phyloP scores from a whole-genome alignment of 2,797 vertebrate genomes.

The Myoxocephalus aenaeus region DNA sequence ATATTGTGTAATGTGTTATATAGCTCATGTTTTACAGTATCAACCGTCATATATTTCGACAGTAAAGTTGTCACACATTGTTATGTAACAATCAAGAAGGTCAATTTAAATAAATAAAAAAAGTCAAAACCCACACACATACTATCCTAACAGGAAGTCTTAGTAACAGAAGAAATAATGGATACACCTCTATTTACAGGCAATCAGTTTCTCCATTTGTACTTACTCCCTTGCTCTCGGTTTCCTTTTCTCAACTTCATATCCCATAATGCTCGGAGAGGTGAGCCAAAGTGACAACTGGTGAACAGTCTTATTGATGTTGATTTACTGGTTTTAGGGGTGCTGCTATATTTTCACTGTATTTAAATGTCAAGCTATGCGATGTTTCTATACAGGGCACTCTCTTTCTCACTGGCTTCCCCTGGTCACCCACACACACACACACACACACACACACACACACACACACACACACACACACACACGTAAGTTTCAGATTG shows the following conservation, averaged over 20 bases:
- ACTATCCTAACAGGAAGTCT: slow-evolving; percentile 24
- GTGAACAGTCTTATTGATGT: neutral
- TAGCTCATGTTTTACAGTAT: neutral
- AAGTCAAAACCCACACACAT: neutral
- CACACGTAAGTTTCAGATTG: slow-evolving; percentile 63
- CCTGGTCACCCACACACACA: slow-evolving; percentile 61
- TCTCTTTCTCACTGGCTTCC: slow-evolving; percentile 58
- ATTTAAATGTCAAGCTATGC: slow-evolving; percentile 34
- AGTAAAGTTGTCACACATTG: neutral
- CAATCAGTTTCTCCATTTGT: slow-evolving; percentile 1
- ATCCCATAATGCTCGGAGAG: slow-evolving; percentile 37
- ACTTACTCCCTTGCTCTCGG: slow-evolving; percentile 43
- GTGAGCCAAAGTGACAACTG: neutral
- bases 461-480: neutral
- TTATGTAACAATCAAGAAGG: neutral
- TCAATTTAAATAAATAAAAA: neutral
- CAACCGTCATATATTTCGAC: neutral
- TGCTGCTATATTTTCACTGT: slow-evolving; percentile 15
- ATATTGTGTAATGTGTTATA: neutral
- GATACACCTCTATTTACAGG: neutral
- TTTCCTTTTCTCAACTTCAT: slow-evolving; percentile 29
- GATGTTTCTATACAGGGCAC: neutral
- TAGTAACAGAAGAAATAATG: neutral
- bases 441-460: neutral
- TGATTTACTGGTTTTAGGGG: neutral